Evolutionary conservation across 2,797 vertebrate species (phyloP).

Genomic region (Rallus crepitans): DNA sequence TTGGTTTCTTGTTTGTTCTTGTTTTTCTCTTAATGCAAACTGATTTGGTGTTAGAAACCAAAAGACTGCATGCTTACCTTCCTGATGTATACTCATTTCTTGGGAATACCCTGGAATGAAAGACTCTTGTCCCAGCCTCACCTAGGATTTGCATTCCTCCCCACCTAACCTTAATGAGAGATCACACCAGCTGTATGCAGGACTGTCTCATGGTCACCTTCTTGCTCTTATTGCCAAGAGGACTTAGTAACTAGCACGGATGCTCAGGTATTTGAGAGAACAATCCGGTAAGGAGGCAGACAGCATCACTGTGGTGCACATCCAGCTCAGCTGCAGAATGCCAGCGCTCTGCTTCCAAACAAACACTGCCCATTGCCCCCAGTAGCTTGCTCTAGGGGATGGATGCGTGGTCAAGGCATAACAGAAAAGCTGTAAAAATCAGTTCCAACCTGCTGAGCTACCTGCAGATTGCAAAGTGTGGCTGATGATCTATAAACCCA

Average conservation of each 20-base stretch:
- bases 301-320: fast-evolving
- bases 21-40: not conserved
- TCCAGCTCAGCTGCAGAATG: not conserved
- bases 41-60: not conserved
- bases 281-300: not conserved
- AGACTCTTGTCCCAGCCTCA: not conserved
- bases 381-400: not conserved
- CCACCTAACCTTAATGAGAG: not conserved
- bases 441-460: not conserved
- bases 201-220: not conserved
- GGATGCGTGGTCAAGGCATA: not conserved
- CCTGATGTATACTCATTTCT: not conserved
- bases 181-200: not conserved
- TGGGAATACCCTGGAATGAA: not conserved
- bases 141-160: not conserved
- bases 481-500: not conserved
- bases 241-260: not conserved
- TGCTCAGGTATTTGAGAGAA: not conserved
- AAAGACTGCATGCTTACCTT: not conserved
- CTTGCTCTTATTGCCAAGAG: not conserved
- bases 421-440: not conserved
- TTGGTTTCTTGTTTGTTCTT: no score
- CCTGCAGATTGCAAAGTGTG: not conserved
- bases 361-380: not conserved
- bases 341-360: not conserved